These are phyloP conservation scores for Xerus inauris DNA, from an alignment of 2,113 vertebrate species.

Conservation along the genomic window DNA sequence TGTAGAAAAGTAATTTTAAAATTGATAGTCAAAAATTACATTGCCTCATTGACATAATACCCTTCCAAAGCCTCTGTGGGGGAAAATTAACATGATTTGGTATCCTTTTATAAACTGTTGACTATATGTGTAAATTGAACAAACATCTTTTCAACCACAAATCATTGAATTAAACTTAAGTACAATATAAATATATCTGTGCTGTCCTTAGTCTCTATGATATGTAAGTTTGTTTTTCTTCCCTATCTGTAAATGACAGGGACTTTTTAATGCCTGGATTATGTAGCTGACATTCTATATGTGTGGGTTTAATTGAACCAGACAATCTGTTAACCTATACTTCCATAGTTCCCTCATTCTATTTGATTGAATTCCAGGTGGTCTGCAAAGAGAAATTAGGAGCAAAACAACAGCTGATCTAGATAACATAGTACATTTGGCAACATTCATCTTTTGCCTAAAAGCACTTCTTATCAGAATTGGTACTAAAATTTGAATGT, in stretches of 20 bases:
- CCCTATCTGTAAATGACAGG: neutral
- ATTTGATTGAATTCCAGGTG: neutral
- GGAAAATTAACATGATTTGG: neutral
- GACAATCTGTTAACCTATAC: neutral
- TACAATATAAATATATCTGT: constrained; percentile 24
- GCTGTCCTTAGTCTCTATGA: neutral
- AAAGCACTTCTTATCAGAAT: neutral
- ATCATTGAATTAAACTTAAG: constrained; percentile 5
- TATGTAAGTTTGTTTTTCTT: constrained; percentile 25
- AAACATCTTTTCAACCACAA: neutral
- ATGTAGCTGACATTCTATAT: neutral
- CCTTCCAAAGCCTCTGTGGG: neutral
- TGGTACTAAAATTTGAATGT: constrained; percentile 5
- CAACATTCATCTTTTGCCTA: neutral
- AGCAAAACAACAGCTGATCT: neutral
- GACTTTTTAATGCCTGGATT: neutral
- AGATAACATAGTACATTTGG: neutral
- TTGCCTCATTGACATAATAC: neutral
- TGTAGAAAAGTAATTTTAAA: neutral
- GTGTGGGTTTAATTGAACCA: neutral
- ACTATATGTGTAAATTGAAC: neutral
- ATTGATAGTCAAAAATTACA: neutral
- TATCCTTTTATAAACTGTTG: neutral
- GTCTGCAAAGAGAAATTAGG: neutral
- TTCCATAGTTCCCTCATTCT: neutral